Base-by-base conservation (phyloP, 1,140 invertebrate genomes). In the Trigoniulus corallinus region DNA sequence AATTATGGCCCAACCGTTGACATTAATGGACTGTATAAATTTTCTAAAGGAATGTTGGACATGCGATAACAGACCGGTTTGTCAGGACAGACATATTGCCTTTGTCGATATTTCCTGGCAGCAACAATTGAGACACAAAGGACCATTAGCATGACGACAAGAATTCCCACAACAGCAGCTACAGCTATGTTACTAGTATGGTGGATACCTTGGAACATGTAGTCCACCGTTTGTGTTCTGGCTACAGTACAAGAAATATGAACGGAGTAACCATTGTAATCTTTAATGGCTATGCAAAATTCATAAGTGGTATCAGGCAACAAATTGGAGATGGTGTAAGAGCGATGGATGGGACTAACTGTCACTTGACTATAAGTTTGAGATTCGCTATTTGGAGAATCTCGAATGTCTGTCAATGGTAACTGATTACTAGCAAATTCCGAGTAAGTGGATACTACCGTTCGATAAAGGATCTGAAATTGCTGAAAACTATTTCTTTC, bases 271-370 rank as follows among this genome's bases (percentile, higher is more conserved):
- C 43, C 47, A 47, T 53, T 39, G 15, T 23, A 20, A 34, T 59
- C 59, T 15, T 64, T 55, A 53, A 64, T 67, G 4, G 67, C 64
- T 15, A 72, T 62, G 54, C 71, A 73, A 47, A 73, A 63, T 53
- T 67, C 62, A 51, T 73, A 72, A 0, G 52, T 58, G 1, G 66
- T 69, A 3, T 59, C 52, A 7, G 70, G 65, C 47, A 61, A 55
- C 1, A 73, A 56, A 42, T 66, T 61, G 24, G 59, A 61, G 3
- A 72, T 63, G n/a, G 69, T 72, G 53, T 66, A 71, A 18, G 59
- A 64, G 20, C 63, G 60, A 46, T 61, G 53, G 40, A 58, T 53
- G 27, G 62, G 58, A 21, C 50, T 58, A n/a, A 59, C 55, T 1
- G 39, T 48, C 20, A 55, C 50, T 47, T 55, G 4, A 52, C 53